Evolutionary conservation across 2,888 invertebrate species (phyloP), one percentile per base, ranked within the genome.

Genomic region (Epistrophella euchroma): DNA sequence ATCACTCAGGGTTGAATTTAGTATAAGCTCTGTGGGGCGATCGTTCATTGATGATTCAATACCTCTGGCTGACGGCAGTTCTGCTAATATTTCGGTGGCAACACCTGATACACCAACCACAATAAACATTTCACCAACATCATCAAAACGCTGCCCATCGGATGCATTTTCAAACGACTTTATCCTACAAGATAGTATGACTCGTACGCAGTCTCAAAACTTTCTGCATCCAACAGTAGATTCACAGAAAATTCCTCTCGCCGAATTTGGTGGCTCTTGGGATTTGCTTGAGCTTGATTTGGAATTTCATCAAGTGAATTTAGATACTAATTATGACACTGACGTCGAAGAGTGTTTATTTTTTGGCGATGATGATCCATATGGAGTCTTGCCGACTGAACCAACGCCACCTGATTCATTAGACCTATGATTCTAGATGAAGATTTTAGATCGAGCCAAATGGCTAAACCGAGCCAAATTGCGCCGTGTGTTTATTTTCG

Each of bases 91-190:
- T 22, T 91, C 92, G 13, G 88, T 92, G 62, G 92, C 92, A 89
- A 95, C 95, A 5, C 95, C 95, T 10, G 95, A 95, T 89, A 95
- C 95, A 4, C 95, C 96, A 25, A 94, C 95, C 58, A 91, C 91
- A 25, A 95, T 95, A 17, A 95, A 95, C 90, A 93, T 95, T 17
- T 94, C 94, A 62, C 93, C 93, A 72, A 91, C 93, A 17, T 88
- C 89, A 4, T 89, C 88, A 66, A 89, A 84, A 83, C 94, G 28
- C 91, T 94, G 87, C 88, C 89, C 89, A 15, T 94, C 94, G 3
- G 95, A 95, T 90, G 94, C 94, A 10, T 95, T 95, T 89, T 95
- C 95, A 50, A 95, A 94, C 52, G 94, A 94, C 90, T 95, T 95
- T 89, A 94, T 95, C 9, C 47, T 86, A 90, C 72, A 64, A 22